A percentile compares a stretch with the other conserved stretches of the same genome.
phyloP scores from a whole-genome alignment of 2,888 invertebrate species.

The Himalopsyche tibetana region DNA sequence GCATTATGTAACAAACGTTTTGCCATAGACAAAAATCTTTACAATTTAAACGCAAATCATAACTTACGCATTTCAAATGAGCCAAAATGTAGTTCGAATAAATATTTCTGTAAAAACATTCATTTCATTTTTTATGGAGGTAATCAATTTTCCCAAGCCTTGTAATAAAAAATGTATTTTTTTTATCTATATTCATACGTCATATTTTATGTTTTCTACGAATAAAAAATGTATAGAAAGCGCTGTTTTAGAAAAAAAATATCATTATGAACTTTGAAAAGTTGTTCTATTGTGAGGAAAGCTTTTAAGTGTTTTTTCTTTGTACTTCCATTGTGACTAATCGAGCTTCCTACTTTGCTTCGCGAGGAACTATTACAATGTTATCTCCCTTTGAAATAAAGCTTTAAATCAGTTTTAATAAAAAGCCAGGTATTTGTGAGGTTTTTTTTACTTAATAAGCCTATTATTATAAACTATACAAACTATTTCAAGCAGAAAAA shows the following conservation, averaged over 20 bases:
- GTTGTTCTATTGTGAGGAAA: conserved; percentile 7
- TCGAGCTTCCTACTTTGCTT: conserved; percentile 15
- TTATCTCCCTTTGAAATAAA: conserved; percentile 1
- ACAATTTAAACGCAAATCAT: neutral
- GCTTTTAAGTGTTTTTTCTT: conserved; percentile 19
- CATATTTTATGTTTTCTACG: neutral
- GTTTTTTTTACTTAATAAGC: neutral
- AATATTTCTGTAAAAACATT: neutral
- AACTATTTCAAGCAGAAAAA: neutral
- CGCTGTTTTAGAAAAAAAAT: neutral
- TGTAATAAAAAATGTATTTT: neutral
- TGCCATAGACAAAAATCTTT: neutral
- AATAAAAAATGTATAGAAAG: neutral
- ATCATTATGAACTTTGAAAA: conserved; percentile 22
- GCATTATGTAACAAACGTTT: neutral
- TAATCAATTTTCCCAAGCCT: neutral
- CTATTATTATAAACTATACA: neutral
- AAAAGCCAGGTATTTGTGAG: neutral
- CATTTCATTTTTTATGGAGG: neutral
- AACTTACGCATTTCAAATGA: neutral
- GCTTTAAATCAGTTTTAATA: conserved; percentile 2
- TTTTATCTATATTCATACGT: neutral
- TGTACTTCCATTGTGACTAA: conserved; percentile 20
- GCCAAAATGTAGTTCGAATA: neutral
- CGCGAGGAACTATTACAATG: neutral